Conservation (phyloP, 1,140 invertebrate genomes). For the Condylostylus longicornis region DNA sequence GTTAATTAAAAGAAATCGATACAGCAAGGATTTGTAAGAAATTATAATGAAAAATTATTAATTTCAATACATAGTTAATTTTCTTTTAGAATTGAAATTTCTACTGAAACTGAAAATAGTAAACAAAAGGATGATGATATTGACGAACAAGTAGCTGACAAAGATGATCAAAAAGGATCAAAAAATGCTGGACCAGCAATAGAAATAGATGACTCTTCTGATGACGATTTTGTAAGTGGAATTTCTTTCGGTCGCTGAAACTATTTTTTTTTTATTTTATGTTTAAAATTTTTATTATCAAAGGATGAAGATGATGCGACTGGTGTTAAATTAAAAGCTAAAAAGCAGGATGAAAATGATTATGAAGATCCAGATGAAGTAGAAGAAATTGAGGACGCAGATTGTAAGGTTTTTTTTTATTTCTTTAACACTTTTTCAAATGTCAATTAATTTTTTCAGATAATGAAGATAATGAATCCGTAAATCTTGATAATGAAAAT, state of each 20-base stretch:
- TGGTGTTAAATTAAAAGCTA: conserved; percentile 36
- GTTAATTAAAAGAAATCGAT: neutral
- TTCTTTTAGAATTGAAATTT: conserved; percentile 18
- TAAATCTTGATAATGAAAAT: conserved; percentile 44
- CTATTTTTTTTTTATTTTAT: neutral
- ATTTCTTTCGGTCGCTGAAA: neutral
- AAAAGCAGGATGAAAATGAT: conserved; percentile 50
- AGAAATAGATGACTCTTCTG: conserved; percentile 34
- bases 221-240: conserved; percentile 36
- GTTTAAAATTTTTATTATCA: neutral
- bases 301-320: conserved; percentile 43
- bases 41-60: neutral
- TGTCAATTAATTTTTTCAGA: conserved; percentile 14
- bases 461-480: neutral
- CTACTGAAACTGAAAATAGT: conserved; percentile 19
- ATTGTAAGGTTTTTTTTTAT: conserved; percentile 28
- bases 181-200: conserved; percentile 3
- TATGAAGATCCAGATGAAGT: conserved; percentile 68
- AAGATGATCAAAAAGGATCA: conserved; percentile 11
- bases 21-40: neutral
- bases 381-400: conserved; percentile 37
- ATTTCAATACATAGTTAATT: neutral
- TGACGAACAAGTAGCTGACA: conserved; percentile 25
- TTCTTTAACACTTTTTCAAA: conserved; percentile 20
- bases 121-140: conserved; percentile 17